phyloP scores from a whole-genome alignment of 1,140 invertebrate species.

The Chlorops oryzae region DNA sequence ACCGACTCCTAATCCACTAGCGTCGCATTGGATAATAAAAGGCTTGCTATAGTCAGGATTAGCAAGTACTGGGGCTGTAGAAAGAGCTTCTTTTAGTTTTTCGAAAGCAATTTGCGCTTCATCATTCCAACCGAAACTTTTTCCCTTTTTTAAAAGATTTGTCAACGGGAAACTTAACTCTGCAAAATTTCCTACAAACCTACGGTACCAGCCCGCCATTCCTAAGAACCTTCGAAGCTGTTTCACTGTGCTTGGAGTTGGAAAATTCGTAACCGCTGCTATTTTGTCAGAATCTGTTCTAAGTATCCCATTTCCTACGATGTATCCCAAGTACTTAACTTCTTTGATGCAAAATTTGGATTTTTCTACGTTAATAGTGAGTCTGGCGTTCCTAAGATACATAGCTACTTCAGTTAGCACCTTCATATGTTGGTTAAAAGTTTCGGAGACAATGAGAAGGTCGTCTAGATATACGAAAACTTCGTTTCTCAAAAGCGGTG shows the following conservation, averaged over 20 bases:
- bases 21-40: slow-evolving; percentile 18
- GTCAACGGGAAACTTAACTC: slow-evolving; percentile 27
- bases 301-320: slow-evolving; percentile 34
- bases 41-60: slow-evolving; percentile 22
- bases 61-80: slow-evolving; percentile 17
- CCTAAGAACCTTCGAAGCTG: slow-evolving; percentile 48
- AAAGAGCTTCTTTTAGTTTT: slow-evolving; percentile 14
- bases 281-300: slow-evolving; percentile 30
- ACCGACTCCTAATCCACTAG: slow-evolving; percentile 14
- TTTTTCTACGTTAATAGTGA: slow-evolving; percentile 21
- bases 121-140: neutral
- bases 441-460: slow-evolving; percentile 32
- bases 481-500: slow-evolving; percentile 2
- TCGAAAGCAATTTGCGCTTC: slow-evolving; percentile 16
- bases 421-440: slow-evolving; percentile 39
- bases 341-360: slow-evolving; percentile 21
- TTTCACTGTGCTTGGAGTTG: slow-evolving; percentile 22
- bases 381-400: slow-evolving; percentile 14
- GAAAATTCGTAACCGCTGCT: slow-evolving; percentile 11
- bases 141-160: slow-evolving; percentile 4
- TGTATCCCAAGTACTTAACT: slow-evolving; percentile 19
- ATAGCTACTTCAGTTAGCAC: slow-evolving; percentile 22
- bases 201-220: slow-evolving; percentile 42
- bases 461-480: slow-evolving; percentile 30
- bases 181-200: slow-evolving; percentile 40